Evolutionary conservation across 2,888 invertebrate genomes (phyloP).

Genomic region (Corbicula japonica): DNA sequence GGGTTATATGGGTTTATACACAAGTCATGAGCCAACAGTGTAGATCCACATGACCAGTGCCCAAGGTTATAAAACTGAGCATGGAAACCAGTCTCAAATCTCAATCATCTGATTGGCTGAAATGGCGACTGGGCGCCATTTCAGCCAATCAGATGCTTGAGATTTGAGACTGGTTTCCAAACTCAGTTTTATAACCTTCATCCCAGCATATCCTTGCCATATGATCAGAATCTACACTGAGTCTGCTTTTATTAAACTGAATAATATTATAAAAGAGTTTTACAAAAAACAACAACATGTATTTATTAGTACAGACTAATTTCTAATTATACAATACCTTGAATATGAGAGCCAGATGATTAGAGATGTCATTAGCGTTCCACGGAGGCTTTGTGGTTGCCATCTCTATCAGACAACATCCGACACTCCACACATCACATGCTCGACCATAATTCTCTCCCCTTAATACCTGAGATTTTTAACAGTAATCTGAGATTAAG

Average conservation of each 20-base stretch:
- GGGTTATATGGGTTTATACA: too few relatives aligned
- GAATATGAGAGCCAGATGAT: slow-evolving; percentile 87
- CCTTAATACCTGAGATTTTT: slow-evolving; percentile 86
- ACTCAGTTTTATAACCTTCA: too few relatives aligned
- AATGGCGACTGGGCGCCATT: too few relatives aligned
- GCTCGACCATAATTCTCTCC: slow-evolving; percentile 87
- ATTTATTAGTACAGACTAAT: neutral
- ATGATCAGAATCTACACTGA: neutral
- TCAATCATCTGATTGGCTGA: too few relatives aligned
- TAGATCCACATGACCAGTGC: too few relatives aligned
- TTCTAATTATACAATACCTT: slow-evolving; percentile 85
- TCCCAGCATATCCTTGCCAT: neutral
- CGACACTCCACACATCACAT: slow-evolving; percentile 88
- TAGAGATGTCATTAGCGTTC: slow-evolving; percentile 87
- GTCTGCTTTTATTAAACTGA: neutral
- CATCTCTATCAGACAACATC: slow-evolving; percentile 88
- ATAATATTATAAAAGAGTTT: neutral
- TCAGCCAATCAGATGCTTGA: too few relatives aligned
- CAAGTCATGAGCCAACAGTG: too few relatives aligned
- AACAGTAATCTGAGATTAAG: too few relatives aligned
- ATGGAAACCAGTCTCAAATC: too few relatives aligned
- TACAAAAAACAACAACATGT: neutral
- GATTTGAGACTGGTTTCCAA: too few relatives aligned
- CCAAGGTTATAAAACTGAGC: too few relatives aligned
- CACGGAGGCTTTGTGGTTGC: slow-evolving; percentile 87